Evolutionary conservation across 2,113 vertebrate species (phyloP).

Genomic region (Hippocampus barbouri): DNA sequence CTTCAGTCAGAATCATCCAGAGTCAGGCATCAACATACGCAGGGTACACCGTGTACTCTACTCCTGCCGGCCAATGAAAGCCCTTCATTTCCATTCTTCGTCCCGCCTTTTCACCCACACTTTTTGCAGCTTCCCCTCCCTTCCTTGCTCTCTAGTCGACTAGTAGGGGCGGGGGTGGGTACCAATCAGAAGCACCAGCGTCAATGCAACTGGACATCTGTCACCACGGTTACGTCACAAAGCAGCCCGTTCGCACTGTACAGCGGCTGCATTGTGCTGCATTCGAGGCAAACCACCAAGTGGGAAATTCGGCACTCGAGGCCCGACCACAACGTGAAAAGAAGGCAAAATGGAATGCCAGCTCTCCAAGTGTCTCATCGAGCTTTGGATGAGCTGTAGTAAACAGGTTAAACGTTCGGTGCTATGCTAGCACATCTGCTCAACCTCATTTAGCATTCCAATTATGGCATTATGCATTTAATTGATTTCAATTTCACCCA

Average conservation of each 20-base stretch:
- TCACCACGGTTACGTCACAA: neutral
- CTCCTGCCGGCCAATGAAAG: conserved; percentile 46
- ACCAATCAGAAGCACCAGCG: neutral
- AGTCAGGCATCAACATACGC: neutral
- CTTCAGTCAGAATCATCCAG: neutral
- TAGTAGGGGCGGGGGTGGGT: neutral
- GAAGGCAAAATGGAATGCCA: too few relatives aligned
- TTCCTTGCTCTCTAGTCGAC: neutral
- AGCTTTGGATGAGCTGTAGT: too few relatives aligned
- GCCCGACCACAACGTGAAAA: too few relatives aligned
- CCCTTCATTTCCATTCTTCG: neutral
- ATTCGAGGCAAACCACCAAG: neutral
- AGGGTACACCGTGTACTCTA: conserved; percentile 43
- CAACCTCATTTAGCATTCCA: neutral
- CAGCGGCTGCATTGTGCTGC: neutral
- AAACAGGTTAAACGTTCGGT: neutral
- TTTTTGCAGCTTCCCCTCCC: neutral
- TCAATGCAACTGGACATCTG: neutral
- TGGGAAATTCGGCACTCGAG: neutral
- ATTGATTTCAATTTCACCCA: neutral
- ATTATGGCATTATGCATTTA: neutral
- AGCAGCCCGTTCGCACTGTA: neutral
- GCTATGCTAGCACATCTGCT: neutral
- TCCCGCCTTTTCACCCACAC: conserved; percentile 29
- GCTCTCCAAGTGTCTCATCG: too few relatives aligned